Conservation (phyloP, 2,888 invertebrate genomes). For the Zhuqinia jingwanae region DNA sequence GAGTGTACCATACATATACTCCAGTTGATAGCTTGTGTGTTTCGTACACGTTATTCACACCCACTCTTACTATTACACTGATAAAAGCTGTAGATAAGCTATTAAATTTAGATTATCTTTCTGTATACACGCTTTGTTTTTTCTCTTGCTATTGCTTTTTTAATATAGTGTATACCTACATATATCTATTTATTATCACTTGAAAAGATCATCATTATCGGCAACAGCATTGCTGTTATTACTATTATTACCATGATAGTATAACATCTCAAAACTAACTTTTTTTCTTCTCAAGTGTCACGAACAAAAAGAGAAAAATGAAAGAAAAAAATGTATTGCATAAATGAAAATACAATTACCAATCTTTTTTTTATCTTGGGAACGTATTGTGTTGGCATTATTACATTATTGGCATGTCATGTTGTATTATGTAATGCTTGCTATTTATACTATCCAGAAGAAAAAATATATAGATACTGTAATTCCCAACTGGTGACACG, state of each 20-base stretch:
- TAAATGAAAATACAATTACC: not conserved
- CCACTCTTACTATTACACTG: too few species aligned
- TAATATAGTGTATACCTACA: not conserved
- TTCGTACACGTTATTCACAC: too few species aligned
- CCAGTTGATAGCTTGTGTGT: too few species aligned
- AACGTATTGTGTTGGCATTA: not conserved
- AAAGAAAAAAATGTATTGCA: not conserved
- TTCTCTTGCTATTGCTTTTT: not conserved
- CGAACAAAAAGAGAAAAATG: not conserved
- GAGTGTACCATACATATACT: too few species aligned
- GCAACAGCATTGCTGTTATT: not conserved
- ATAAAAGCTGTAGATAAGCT: constrained; percentile 48
- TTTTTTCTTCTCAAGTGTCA: not conserved
- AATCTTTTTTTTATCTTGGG: not conserved
- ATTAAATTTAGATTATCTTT: too few species aligned
- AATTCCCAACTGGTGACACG: too few species aligned
- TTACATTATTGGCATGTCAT: not conserved
- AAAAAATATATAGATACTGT: too few species aligned
- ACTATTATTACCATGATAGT: not conserved
- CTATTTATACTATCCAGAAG: too few species aligned
- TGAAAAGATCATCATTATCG: constrained; percentile 34
- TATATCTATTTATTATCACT: not conserved
- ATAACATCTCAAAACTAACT: constrained; percentile 27
- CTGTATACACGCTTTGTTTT: too few species aligned
- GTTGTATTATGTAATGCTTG: too few species aligned